Conservation (phyloP, 1,140 invertebrate species). For the Caerostris extrusa region DNA sequence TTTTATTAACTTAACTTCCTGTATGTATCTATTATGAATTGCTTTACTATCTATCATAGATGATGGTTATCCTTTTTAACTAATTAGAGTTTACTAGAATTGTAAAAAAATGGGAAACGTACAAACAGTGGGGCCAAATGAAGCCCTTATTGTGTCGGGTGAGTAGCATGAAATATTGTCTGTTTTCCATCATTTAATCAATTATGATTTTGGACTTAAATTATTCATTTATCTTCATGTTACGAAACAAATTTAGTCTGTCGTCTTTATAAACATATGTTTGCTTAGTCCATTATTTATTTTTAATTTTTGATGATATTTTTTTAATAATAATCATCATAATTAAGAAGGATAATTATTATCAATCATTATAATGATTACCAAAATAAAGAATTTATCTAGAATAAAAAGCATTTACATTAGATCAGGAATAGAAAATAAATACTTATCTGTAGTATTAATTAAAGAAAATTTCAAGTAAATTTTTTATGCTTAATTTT, state of each 20-base stretch:
- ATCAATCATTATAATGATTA: too few relatives aligned
- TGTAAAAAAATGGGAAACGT: constrained; percentile 92
- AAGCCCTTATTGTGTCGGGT: constrained; percentile 98
- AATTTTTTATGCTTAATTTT: too few relatives aligned
- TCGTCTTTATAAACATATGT: background rate
- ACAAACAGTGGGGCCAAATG: constrained; percentile 96
- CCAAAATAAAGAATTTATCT: too few relatives aligned
- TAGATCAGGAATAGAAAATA: too few relatives aligned
- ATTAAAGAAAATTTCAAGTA: too few relatives aligned
- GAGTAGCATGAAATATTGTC: constrained; percentile 79
- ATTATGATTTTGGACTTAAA: background rate
- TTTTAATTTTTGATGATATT: too few relatives aligned
- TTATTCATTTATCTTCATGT: background rate
- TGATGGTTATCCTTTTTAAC: background rate
- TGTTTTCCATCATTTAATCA: background rate
- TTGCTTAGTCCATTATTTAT: background rate
- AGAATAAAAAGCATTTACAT: too few relatives aligned
- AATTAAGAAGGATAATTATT: too few relatives aligned
- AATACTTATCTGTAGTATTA: too few relatives aligned
- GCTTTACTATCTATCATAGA: background rate
- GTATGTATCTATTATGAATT: background rate
- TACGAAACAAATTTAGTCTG: background rate
- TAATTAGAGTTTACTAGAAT: background rate
- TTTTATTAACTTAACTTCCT: background rate
- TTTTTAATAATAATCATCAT: too few relatives aligned